Evolutionary conservation across 2,888 invertebrate species (phyloP).

Genomic region (Pachycephus smyrnensis): DNA sequence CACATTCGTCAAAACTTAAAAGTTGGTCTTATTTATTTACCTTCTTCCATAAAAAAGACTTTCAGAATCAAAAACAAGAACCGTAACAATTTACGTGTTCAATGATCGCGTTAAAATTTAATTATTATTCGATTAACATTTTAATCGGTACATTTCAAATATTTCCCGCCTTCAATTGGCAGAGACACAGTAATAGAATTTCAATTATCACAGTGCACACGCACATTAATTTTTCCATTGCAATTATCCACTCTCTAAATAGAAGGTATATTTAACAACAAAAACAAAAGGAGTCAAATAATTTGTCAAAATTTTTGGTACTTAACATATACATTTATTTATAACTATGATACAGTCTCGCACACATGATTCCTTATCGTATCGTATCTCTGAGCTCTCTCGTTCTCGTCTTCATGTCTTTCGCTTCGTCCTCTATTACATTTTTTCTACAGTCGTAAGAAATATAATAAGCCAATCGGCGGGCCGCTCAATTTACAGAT

Average conservation of each 20-base stretch:
- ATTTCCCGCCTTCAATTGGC: not conserved
- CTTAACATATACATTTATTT: conserved; percentile 64
- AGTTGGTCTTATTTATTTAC: not conserved
- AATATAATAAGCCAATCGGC: conserved; percentile 36
- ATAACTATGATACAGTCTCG: conserved; percentile 63
- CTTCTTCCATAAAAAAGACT: not conserved
- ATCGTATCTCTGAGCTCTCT: conserved; percentile 40
- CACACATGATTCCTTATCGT: conserved; percentile 51
- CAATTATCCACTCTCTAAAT: not conserved
- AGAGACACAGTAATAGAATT: not conserved
- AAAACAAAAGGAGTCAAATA: not conserved
- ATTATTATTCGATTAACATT: no score
- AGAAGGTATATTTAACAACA: no score
- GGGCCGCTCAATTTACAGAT: conserved; percentile 46
- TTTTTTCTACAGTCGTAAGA: conserved; percentile 8
- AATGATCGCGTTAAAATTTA: no score
- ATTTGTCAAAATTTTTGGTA: conserved; percentile 24
- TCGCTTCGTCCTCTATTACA: conserved; percentile 10
- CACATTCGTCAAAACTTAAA: not conserved
- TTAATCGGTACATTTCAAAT: no score
- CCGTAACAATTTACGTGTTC: no score
- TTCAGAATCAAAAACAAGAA: not conserved
- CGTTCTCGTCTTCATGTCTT: conserved; percentile 42
- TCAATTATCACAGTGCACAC: not conserved
- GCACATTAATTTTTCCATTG: not conserved